Base-by-base conservation (phyloP, 1,140 invertebrate species). In the Augochlora pura region DNA sequence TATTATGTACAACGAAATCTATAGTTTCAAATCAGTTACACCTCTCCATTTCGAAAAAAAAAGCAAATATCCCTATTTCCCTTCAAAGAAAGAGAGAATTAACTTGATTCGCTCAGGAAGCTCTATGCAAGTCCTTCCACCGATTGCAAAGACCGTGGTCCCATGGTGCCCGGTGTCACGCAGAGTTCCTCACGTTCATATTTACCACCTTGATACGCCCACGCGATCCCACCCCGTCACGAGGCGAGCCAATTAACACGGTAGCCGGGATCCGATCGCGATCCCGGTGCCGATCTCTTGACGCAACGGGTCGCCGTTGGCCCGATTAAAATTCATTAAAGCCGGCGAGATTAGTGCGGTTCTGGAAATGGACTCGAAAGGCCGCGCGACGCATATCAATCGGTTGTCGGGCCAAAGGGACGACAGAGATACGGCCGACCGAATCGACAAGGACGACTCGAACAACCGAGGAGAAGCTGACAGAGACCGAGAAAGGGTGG, bases 271-370 rank as follows among this genome's bases (percentile, higher is more conserved):
- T 42, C 32, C 54, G 32, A 72, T 71, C 68, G 84, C 68, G 80
- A 86, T 85, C 83, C 62, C 42, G 27, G 66, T 25, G 32, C 18
- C 59, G 71, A 82, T 82, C 83, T 68, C 57, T 64, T 66, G 82
- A 74, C 73, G 79, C 70, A 69, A 68, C 46, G 67, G 38, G 65
- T 52, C 42, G 57, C 42, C 68, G 23, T 68, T 46, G 32, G 32
- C 66, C 59, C 83, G 80, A 88, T 89, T 88, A 86, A 89, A 89
- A 89, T 89, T 88, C 87, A 89, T 89, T 85, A 88, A 88, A 82
- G 78, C 65, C 69, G 60, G 59, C 75, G 80, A 88, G 85, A 88
- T 87, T 83, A 88, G 85, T 74, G 84, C 68, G 81, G 83, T 84
- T 85, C 78, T 89, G 88, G 72, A 88, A 89, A 88, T 88, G 86